Conservation (phyloP, 2,888 invertebrate genomes). For the Caenorhabditis becei region DNA sequence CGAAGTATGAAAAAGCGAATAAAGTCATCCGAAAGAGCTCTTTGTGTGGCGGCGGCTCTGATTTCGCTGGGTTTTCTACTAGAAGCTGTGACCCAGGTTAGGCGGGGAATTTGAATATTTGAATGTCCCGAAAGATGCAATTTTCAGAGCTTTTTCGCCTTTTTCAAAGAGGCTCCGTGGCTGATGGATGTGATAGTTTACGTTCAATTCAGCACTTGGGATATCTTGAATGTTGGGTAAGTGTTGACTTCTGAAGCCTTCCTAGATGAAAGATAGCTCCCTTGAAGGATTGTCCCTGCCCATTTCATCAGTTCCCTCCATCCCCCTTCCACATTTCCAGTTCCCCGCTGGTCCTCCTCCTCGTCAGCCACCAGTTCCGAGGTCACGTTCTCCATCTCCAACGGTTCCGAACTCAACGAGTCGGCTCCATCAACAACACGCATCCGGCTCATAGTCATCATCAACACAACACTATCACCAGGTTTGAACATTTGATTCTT, state of each 20-base stretch:
- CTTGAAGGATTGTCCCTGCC: no score
- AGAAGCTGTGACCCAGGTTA: slow-evolving; percentile 39
- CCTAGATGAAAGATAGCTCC: no score
- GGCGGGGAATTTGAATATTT: not conserved
- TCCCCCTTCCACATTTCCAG: slow-evolving; percentile 3
- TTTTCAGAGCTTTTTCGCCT: slow-evolving; percentile 42
- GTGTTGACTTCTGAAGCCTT: no score
- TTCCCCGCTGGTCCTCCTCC: slow-evolving; percentile 32
- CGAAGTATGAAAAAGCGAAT: slow-evolving; percentile 46
- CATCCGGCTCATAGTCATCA: slow-evolving; percentile 5
- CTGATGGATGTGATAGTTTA: slow-evolving; percentile 20
- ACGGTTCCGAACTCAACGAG: slow-evolving; percentile 22
- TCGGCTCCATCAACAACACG: slow-evolving; percentile 21
- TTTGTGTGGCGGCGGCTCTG: slow-evolving; percentile 40
- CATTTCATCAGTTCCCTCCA: not conserved
- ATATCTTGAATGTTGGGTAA: slow-evolving; percentile 38
- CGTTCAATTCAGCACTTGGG: slow-evolving; percentile 24
- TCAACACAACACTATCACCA: slow-evolving; percentile 23
- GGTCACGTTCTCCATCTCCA: slow-evolving; percentile 19
- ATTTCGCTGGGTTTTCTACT: slow-evolving; percentile 38
- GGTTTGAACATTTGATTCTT: slow-evolving; percentile 1
- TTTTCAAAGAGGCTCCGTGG: slow-evolving; percentile 49
- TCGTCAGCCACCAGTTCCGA: slow-evolving; percentile 38
- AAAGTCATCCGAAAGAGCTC: slow-evolving; percentile 31
- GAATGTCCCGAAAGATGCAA: slow-evolving; percentile 2